Evolutionary conservation across 2,797 vertebrate genomes (phyloP), one percentile per base, ranked within the genome.

Genomic region (Crenuchus spilurus): DNA sequence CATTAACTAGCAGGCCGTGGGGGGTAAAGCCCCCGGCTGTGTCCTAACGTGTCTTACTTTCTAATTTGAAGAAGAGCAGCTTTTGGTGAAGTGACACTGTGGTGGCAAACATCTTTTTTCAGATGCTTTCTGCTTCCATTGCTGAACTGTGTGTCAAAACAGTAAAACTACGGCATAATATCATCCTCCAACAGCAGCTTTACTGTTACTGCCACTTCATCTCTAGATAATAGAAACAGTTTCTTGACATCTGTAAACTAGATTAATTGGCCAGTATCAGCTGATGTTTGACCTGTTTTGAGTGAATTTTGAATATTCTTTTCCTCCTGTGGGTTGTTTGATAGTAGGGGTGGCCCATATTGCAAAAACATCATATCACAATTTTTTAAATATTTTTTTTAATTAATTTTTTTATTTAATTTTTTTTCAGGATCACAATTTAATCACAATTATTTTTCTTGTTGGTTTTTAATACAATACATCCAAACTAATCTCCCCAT

Each of bases 1-100:
- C 86, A 89, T 94, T 96, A 92, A 92, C 84, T 83, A 49, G 39
- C 86, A 28, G 30, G 80, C 78, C 86, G 83, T 42, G 49, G 54
- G 35, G 51, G 62, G 30, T 28, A 26, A 88, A 84, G 88, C 84
- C 84, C 90, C 92, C 93, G 91, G 90, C 93, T 94, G 94, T 48
- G 88, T 58, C 87, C 87, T 90, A 61, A 48, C 31, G 24, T 65
- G 60, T 54, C 70, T 44, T 65, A 57, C n/a, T 81, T 69, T 13
- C 18, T 31, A 79, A 72, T 0, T 77, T 85, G 85, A 87, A 84
- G 80, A 90, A 78, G 73, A 81, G 80, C 79, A 82, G 81, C 83
- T 80, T 83, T 88, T 78, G 85, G 82, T 86, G 85, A 88, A 80
- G 81, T 80, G 37, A 91, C 88, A 88, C 89, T 89, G 88, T 91